phyloP scores from a whole-genome alignment of 2,113 vertebrate species.

The Rattus rattus region DNA sequence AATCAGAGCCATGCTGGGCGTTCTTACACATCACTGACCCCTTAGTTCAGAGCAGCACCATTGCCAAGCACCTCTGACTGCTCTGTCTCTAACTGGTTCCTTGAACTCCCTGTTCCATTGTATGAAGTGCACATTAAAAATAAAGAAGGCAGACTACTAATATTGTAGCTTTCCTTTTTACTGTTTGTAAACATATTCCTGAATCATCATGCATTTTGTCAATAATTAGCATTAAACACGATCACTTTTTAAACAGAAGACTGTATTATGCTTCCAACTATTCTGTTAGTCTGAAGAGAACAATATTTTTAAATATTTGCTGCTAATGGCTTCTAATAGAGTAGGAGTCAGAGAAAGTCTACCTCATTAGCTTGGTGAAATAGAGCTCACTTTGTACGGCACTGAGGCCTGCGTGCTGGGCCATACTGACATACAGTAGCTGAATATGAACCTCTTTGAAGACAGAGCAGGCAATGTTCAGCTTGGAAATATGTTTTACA shows the following conservation, averaged over 20 bases:
- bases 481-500: background rate
- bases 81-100: background rate
- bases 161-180: background rate
- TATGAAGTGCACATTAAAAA: slow-evolving; percentile 7
- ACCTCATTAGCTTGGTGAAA: slow-evolving; percentile 46
- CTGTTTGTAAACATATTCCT: background rate
- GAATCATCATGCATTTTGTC: slow-evolving; percentile 18
- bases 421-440: background rate
- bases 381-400: slow-evolving; percentile 24
- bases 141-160: background rate
- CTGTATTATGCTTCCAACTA: slow-evolving; percentile 16
- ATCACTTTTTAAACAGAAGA: slow-evolving; percentile 21
- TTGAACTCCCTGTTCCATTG: slow-evolving; percentile 28
- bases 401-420: slow-evolving; percentile 14
- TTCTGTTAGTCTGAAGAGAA: slow-evolving; percentile 28
- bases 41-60: background rate
- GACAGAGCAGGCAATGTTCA: background rate
- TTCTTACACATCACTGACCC: background rate
- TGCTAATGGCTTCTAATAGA: background rate
- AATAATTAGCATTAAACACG: background rate
- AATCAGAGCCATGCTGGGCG: background rate
- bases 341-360: background rate
- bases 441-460: slow-evolving; percentile 18
- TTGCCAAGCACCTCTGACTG: background rate
- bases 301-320: slow-evolving; percentile 30